phyloP scores from a whole-genome alignment of 2,797 vertebrate species.

The Myotis myotis region DNA sequence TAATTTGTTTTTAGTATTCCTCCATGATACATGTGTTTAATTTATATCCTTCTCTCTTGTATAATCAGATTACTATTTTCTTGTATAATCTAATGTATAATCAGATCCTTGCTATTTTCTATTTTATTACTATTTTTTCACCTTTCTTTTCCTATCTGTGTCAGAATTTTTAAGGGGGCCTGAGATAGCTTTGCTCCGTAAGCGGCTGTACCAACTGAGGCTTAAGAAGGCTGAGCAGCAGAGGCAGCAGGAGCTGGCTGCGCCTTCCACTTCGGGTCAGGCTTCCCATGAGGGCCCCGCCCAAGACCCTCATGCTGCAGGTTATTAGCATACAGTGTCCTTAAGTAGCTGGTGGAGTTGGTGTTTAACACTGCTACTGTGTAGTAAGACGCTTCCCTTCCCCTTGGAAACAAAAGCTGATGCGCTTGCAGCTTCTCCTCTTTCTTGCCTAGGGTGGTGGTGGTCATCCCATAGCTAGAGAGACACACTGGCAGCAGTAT shows the following conservation, averaged over 20 bases:
- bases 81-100: conserved; percentile 6
- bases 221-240: conserved; percentile 96
- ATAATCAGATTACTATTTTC: conserved; percentile 57
- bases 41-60: conserved; percentile 55
- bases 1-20: conserved; percentile 33
- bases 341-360: conserved; percentile 76
- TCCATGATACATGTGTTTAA: conserved; percentile 49
- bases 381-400: conserved; percentile 78
- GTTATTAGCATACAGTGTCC: conserved; percentile 85
- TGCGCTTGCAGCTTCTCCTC: conserved; percentile 76
- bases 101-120: conserved; percentile 63
- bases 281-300: conserved; percentile 86
- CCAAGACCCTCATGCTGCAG: conserved; percentile 87
- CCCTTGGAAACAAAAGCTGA: conserved; percentile 64
- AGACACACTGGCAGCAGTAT: background rate
- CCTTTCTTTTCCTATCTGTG: conserved; percentile 82
- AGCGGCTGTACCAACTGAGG: conserved; percentile 94
- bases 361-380: conserved; percentile 79
- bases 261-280: conserved; percentile 85
- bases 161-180: conserved; percentile 92
- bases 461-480: conserved; percentile 62
- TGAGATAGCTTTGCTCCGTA: conserved; percentile 98
- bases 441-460: conserved; percentile 70
- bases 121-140: conserved; percentile 79
- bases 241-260: conserved; percentile 89